Percentiles rank a stretch among this genome's conserved stretches.
These are phyloP conservation scores for Thinocorus orbignyianus DNA, from an alignment of 2,113 vertebrate genomes.

Conservation along the genomic window DNA sequence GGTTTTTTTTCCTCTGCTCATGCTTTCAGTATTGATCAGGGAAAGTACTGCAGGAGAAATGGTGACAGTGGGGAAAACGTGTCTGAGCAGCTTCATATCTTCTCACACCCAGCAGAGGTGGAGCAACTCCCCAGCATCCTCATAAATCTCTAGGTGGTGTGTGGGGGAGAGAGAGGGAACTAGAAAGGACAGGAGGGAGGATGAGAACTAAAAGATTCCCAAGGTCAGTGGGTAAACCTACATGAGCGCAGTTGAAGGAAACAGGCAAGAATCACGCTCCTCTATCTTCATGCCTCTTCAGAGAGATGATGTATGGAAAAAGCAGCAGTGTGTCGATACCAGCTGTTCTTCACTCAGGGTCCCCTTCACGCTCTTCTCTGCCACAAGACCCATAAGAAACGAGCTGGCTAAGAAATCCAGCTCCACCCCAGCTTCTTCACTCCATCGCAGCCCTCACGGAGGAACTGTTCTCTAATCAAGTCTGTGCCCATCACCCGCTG, in stretches of 20 bases:
- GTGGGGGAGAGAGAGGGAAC: neutral
- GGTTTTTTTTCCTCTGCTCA: neutral
- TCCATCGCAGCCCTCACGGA: neutral
- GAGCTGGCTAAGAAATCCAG: neutral
- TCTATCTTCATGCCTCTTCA: neutral
- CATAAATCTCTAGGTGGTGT: neutral
- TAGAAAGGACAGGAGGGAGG: neutral
- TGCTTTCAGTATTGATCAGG: constrained; percentile 63
- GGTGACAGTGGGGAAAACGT: neutral
- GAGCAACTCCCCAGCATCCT: neutral
- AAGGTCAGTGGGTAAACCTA: neutral
- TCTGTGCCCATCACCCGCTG: neutral
- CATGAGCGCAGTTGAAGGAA: neutral
- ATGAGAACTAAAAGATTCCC: neutral
- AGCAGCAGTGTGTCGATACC: neutral
- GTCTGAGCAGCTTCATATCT: constrained; percentile 7
- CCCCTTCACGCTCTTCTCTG: neutral
- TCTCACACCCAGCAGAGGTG: neutral
- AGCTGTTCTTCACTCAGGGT: neutral
- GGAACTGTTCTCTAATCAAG: neutral
- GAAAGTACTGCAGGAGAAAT: constrained; percentile 43
- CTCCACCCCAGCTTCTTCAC: neutral
- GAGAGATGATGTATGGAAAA: neutral
- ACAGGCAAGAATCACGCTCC: neutral
- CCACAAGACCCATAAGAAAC: neutral